Evolutionary conservation across 1,140 invertebrate species (phyloP), one percentile per base, ranked within the genome.

Genomic region (Arion vulgaris): DNA sequence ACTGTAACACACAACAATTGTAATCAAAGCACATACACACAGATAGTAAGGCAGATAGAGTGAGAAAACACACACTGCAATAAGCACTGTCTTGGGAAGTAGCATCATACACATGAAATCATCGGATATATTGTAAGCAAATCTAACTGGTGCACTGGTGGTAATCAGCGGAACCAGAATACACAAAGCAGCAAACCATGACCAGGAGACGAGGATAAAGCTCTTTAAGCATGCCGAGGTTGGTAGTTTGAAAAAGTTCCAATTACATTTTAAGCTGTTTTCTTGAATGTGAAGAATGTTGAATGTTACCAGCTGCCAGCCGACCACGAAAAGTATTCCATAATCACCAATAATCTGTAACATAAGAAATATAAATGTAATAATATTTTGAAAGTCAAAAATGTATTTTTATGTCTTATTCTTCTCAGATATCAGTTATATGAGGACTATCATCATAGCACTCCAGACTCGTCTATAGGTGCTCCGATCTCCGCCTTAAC

Each of bases 271-370:
- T 19, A 7, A 7, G 11, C 7, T 28, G 11, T 23, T 39, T 2
- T 73, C 38, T 38, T 11, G 36, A 23, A 73, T 5, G 15, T 73
- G 71, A 2, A 39, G 38, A n/a, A 39, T 49, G 41, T 73, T 73
- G 38, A 73, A 49, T 7, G 41, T 73, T 11, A 73, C 41, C 15
- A 73, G 71, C n/a, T 39, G 17, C 71, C 71, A 73, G 15, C 71
- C 71, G 0, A 73, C 71, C n/a, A 73, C 71, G 41, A 73, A 73
- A 73, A 73, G 41, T 49, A 73, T 49, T 9, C 71, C 71, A 32
- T 73, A 19, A 26, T 73, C 71, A 9, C 71, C 71, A 41, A 73
- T 38, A 32, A 73, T 11, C 71, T 73, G 71, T 26, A 49, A 49
- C 1, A 28, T 5, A 49, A 73, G n/a, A 49, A 17, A 28, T 7